phyloP scores from a whole-genome alignment of 2,797 vertebrate genomes.

The Galagoides demidoff region DNA sequence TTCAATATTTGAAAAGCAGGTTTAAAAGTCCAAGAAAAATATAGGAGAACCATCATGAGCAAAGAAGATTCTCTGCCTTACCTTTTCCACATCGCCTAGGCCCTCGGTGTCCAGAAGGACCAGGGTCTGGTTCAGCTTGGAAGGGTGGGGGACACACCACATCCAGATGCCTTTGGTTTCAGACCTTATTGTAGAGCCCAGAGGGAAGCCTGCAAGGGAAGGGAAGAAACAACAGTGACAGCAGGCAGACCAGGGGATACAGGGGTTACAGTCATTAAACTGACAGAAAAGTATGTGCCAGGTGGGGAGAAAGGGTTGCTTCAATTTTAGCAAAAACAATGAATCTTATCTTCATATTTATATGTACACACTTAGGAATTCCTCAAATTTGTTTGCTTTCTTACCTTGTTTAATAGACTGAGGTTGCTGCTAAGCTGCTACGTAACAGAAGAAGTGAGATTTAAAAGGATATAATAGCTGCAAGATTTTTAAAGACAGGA shows the following conservation, averaged over 20 bases:
- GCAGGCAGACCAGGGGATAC: neutral
- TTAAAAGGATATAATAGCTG: neutral
- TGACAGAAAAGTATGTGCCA: neutral
- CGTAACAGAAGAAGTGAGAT: neutral
- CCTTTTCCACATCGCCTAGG: slow-evolving; percentile 85
- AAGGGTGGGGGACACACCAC: slow-evolving; percentile 80
- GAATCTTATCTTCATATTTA: too few species aligned
- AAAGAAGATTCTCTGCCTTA: slow-evolving; percentile 30
- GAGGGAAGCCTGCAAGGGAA: slow-evolving; percentile 76
- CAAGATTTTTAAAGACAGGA: neutral
- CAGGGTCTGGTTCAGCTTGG: slow-evolving; percentile 62
- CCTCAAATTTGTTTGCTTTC: neutral
- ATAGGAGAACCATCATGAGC: neutral
- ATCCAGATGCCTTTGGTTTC: slow-evolving; percentile 88
- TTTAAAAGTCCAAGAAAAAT: too few species aligned
- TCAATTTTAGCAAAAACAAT: neutral
- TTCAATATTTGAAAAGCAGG: too few species aligned
- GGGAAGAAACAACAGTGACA: neutral
- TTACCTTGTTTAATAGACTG: neutral
- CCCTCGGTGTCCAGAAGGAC: slow-evolving; percentile 88
- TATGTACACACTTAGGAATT: neutral
- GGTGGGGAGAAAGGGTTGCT: neutral
- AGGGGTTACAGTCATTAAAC: neutral
- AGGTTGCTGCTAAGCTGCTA: neutral
- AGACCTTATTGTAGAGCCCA: slow-evolving; percentile 79